These are phyloP conservation scores for Oriolus oriolus DNA, from an alignment of 2,113 vertebrate genomes.

Conservation along the genomic window DNA sequence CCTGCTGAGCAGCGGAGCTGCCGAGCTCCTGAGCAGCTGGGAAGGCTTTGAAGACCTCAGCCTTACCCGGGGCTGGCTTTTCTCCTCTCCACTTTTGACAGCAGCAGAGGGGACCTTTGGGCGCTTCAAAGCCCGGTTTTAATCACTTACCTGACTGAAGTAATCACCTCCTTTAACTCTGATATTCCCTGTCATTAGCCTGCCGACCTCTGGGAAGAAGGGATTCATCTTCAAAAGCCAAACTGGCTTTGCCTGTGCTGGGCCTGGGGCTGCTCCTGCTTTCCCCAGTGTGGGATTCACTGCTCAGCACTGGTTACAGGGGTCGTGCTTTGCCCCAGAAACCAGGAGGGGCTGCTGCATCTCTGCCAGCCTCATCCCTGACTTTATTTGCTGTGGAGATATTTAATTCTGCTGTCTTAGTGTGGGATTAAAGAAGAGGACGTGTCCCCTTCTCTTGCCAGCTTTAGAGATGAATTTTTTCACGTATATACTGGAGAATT, in stretches of 20 bases:
- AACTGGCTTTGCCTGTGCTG: not conserved
- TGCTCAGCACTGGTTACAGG: not conserved
- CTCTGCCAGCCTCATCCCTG: not conserved
- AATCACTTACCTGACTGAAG: constrained; percentile 33
- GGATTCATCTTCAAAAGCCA: not conserved
- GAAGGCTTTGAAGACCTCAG: not conserved
- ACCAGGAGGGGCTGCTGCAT: not conserved
- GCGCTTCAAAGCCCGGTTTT: not conserved
- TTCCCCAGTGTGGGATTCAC: not conserved
- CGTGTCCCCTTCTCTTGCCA: not conserved
- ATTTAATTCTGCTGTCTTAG: not conserved
- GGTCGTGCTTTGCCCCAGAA: not conserved
- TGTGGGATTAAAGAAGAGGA: not conserved
- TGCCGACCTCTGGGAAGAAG: not conserved
- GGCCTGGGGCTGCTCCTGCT: not conserved
- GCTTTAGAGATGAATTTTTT: not conserved
- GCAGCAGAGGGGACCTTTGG: not conserved
- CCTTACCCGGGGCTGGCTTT: not conserved
- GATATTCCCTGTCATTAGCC: constrained; percentile 38
- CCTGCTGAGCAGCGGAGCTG: not conserved
- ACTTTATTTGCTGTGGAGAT: not conserved
- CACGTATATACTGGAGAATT: not conserved
- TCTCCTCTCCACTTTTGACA: not conserved
- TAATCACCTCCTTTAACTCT: not conserved
- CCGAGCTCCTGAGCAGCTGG: not conserved